Evolutionary conservation across 2,113 vertebrate species (phyloP).

Genomic region (Pandion haliaetus): DNA sequence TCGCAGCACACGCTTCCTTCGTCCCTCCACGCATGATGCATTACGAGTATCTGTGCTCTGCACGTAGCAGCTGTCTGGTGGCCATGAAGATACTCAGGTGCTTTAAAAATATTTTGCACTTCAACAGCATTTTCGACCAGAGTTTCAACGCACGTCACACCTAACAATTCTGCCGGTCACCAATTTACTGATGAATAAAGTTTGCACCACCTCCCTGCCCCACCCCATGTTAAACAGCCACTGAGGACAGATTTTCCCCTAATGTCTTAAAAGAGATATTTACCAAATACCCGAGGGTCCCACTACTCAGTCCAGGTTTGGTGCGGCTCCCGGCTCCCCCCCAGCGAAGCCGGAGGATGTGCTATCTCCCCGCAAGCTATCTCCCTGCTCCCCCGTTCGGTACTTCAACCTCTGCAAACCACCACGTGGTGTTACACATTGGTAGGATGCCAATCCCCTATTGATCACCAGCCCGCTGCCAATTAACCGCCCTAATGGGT

Average conservation of each 20-base stretch:
- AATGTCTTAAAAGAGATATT: neutral
- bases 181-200: neutral
- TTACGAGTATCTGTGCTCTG: fast-evolving
- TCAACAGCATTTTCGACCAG: neutral
- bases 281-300: fast-evolving
- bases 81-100: fast-evolving
- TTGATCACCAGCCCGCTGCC: neutral
- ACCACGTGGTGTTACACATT: neutral
- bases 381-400: neutral
- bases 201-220: neutral
- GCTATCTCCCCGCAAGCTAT: neutral
- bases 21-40: fast-evolving
- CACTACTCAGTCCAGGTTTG: neutral
- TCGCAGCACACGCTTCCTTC: fast-evolving
- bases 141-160: fast-evolving
- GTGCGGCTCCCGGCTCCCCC: neutral
- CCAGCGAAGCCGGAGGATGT: neutral
- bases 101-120: neutral
- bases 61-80: neutral
- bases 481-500: neutral
- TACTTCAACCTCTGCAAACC: neutral
- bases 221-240: neutral
- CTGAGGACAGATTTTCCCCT: neutral
- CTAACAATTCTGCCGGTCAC: neutral
- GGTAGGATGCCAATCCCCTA: neutral